Percentiles rank a stretch among this genome's conserved stretches.
phyloP scores from a whole-genome alignment of 2,888 invertebrate genomes.

The Onchidella celtica region DNA sequence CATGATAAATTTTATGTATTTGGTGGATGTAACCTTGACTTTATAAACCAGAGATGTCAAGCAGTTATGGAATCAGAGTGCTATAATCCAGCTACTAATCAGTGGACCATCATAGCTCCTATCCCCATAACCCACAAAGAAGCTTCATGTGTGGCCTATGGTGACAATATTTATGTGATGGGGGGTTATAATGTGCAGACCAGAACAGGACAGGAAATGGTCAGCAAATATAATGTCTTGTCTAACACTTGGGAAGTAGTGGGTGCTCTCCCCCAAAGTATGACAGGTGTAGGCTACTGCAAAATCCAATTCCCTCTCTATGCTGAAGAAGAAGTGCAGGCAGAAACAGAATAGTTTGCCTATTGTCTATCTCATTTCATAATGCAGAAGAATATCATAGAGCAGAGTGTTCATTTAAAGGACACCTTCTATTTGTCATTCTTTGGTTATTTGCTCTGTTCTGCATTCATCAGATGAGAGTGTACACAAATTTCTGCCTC shows the following conservation, averaged over 20 bases:
- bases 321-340: conserved; percentile 65
- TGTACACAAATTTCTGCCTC: too few relatives aligned
- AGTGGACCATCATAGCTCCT: conserved; percentile 80
- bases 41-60: conserved; percentile 79
- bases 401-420: too few relatives aligned
- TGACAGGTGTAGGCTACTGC: conserved; percentile 79
- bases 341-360: conserved; percentile 36
- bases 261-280: conserved; percentile 78
- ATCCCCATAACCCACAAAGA: conserved; percentile 80
- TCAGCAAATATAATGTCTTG: conserved; percentile 78
- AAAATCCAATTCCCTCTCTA: conserved; percentile 77
- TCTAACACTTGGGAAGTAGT: conserved; percentile 80
- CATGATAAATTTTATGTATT: conserved; percentile 78
- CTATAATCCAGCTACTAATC: conserved; percentile 78
- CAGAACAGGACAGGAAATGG: conserved; percentile 79
- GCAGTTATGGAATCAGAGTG: conserved; percentile 80
- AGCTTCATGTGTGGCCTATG: conserved; percentile 79
- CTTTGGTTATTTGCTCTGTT: too few relatives aligned
- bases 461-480: too few relatives aligned
- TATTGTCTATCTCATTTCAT: too few relatives aligned
- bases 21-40: conserved; percentile 79
- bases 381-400: too few relatives aligned
- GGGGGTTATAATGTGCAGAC: conserved; percentile 80
- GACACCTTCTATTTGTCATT: too few relatives aligned
- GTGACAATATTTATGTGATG: conserved; percentile 78